Percentiles rank a stretch among this genome's conserved stretches.
phyloP scores from a whole-genome alignment of 2,888 invertebrate genomes.

The Andricus quercusramuli region DNA sequence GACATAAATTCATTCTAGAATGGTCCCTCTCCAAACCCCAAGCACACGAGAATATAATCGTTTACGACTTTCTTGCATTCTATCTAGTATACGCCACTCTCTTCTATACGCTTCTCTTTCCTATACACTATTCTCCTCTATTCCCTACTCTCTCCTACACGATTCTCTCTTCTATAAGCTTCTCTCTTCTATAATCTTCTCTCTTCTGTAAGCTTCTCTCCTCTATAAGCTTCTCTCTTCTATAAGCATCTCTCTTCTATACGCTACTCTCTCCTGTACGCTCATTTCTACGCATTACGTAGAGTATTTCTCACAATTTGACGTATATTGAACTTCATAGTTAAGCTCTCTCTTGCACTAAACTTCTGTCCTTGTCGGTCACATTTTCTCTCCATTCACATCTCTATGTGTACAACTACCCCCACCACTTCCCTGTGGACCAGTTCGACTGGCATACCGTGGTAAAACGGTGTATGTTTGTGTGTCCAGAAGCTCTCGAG shows the following conservation, averaged over 20 bases:
- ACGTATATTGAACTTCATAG: not conserved
- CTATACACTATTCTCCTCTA: too few relatives aligned
- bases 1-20: constrained; percentile 28
- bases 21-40: constrained; percentile 8
- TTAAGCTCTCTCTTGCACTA: not conserved
- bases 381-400: constrained; percentile 12
- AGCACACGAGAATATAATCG: constrained; percentile 44
- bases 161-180: too few relatives aligned
- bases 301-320: not conserved
- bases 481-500: constrained; percentile 58
- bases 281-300: not conserved
- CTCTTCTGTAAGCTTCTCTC: too few relatives aligned
- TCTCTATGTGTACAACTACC: not conserved
- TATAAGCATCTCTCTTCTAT: too few relatives aligned
- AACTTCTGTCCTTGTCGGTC: not conserved
- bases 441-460: constrained; percentile 3
- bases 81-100: too few relatives aligned
- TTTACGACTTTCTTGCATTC: constrained; percentile 46
- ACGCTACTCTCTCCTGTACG: too few relatives aligned
- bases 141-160: too few relatives aligned
- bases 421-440: not conserved
- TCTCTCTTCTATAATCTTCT: too few relatives aligned
- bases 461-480: constrained; percentile 13
- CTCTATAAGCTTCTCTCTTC: too few relatives aligned
- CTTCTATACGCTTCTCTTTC: too few relatives aligned